These are phyloP conservation scores for Solenodon paradoxus DNA, from an alignment of 2,113 vertebrate species.

Conservation along the genomic window DNA sequence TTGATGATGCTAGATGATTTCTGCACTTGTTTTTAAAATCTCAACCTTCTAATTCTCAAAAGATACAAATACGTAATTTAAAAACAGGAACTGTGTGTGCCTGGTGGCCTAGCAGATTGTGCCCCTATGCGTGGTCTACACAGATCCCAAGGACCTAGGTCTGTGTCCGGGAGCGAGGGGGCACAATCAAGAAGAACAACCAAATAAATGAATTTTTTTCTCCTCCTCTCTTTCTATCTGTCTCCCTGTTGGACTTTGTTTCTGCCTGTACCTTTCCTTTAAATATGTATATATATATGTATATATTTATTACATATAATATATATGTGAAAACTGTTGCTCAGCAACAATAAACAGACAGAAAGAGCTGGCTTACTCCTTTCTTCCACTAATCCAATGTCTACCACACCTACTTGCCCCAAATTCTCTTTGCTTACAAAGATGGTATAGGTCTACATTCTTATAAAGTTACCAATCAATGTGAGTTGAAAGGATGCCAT, in stretches of 20 bases:
- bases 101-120: too few species aligned
- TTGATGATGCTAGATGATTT: not conserved
- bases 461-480: constrained; percentile 16
- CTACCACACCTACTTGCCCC: not conserved
- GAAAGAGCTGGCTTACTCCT: not conserved
- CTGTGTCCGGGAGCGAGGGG: too few species aligned
- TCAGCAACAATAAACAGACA: not conserved
- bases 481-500: not conserved
- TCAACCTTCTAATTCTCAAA: constrained; percentile 9
- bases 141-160: too few species aligned
- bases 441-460: not conserved
- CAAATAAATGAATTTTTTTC: too few species aligned
- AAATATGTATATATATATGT: too few species aligned
- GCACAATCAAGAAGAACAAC: too few species aligned
- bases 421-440: not conserved
- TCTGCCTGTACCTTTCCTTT: too few species aligned
- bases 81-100: not conserved
- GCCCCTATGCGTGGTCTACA: too few species aligned
- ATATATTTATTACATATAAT: too few species aligned
- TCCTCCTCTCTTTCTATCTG: not conserved
- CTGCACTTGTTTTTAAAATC: not conserved
- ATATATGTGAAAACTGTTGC: not conserved
- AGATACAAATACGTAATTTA: not conserved
- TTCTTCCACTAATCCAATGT: not conserved
- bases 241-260: too few species aligned